These are phyloP conservation scores for Dolichallabes microphthalmus DNA, from an alignment of 2,113 vertebrate species.

Conservation along the genomic window DNA sequence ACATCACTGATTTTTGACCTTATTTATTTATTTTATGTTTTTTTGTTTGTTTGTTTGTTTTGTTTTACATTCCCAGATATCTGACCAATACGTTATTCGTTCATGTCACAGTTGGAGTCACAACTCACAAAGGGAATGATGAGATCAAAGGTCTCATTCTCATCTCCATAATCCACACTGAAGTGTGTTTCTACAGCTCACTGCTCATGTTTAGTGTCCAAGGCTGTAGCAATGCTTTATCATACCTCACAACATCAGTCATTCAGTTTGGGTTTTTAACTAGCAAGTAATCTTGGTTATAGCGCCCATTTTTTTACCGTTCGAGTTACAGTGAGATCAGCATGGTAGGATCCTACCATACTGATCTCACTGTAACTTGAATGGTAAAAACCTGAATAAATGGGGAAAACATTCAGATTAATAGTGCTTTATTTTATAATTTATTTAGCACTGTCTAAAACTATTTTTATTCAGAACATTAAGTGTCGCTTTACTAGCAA, in stretches of 20 bases:
- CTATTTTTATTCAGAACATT: neutral
- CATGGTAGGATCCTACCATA: slow-evolving; percentile 52
- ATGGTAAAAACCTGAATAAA: slow-evolving; percentile 53
- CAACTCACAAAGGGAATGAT: neutral
- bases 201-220: slow-evolving; percentile 19
- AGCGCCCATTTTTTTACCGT: slow-evolving; percentile 44
- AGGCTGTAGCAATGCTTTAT: slow-evolving; percentile 36
- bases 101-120: slow-evolving; percentile 31
- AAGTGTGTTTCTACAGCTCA: slow-evolving; percentile 19
- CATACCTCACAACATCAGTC: slow-evolving; percentile 40
- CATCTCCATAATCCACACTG: slow-evolving; percentile 6
- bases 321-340: slow-evolving; percentile 53
- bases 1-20: slow-evolving; percentile 46
- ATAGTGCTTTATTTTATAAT: slow-evolving; percentile 48
- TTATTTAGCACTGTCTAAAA: neutral
- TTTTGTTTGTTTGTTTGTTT: neutral
- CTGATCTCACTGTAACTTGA: slow-evolving; percentile 53
- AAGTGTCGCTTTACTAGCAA: neutral
- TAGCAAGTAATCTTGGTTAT: slow-evolving; percentile 35
- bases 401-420: slow-evolving; percentile 39
- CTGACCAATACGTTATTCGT: neutral
- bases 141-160: neutral
- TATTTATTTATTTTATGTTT: slow-evolving; percentile 41
- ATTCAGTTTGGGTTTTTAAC: slow-evolving; percentile 39
- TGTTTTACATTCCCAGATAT: slow-evolving; percentile 16